These are phyloP conservation scores for Solenodon paradoxus DNA, from an alignment of 2,113 vertebrate genomes.

Conservation along the genomic window DNA sequence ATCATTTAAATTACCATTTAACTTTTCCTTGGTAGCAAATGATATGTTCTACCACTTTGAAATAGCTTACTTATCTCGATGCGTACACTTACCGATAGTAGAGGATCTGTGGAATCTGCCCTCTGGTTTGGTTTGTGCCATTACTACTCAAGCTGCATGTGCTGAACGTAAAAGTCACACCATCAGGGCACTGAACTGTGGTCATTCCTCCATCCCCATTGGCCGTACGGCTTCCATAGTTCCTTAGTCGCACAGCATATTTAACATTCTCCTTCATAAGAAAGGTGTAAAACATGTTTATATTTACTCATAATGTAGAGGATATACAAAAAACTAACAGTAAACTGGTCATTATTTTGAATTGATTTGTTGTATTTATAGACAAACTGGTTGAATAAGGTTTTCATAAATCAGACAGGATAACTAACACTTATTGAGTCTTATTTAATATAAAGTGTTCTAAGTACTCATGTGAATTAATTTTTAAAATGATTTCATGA, in stretches of 20 bases:
- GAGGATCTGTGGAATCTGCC: constrained; percentile 97
- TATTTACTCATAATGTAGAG: background rate
- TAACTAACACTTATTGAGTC: background rate
- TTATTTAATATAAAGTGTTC: background rate
- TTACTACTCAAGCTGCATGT: constrained; percentile 98
- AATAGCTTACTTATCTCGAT: background rate
- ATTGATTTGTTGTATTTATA: background rate
- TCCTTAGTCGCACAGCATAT: constrained; percentile 95
- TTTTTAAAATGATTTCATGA: background rate
- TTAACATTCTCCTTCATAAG: constrained; percentile 93
- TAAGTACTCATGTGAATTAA: background rate
- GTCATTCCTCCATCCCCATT: constrained; percentile 99
- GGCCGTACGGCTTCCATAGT: constrained; percentile 98
- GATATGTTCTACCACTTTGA: background rate
- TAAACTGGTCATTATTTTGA: background rate
- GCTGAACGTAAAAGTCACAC: constrained; percentile 95
- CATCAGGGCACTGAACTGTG: constrained; percentile 96
- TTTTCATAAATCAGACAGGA: constrained; percentile 22
- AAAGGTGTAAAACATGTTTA: constrained; percentile 25
- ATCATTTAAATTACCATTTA: background rate
- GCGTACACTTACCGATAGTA: constrained; percentile 92
- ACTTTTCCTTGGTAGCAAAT: background rate
- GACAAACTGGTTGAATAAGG: background rate
- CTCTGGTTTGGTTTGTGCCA: constrained; percentile 98
- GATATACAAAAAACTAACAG: background rate